Conservation (phyloP, 2,797 vertebrate species). For the Lepus oiostolus region DNA sequence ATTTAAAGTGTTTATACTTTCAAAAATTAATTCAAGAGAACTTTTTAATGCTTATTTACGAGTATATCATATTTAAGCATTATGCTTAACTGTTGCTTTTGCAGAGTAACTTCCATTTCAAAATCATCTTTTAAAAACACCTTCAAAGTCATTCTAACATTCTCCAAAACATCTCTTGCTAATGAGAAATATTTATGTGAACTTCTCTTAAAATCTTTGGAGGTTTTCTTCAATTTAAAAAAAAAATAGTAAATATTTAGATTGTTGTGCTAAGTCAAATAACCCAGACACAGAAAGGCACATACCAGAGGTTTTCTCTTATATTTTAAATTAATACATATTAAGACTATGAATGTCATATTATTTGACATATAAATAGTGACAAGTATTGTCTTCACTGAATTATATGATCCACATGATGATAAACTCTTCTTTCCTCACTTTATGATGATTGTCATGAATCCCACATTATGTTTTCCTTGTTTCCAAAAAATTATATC, state of each 20-base stretch:
- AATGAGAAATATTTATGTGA: neutral
- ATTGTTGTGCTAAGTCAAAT: too few relatives aligned
- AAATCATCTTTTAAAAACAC: neutral
- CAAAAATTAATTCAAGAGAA: neutral
- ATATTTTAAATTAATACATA: too few relatives aligned
- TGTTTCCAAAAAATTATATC: too few relatives aligned
- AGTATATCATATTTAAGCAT: neutral
- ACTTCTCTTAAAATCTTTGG: neutral
- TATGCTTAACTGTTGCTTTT: neutral
- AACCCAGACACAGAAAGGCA: too few relatives aligned
- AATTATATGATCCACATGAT: too few relatives aligned
- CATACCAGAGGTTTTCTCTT: too few relatives aligned
- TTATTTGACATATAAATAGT: too few relatives aligned
- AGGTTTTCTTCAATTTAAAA: neutral
- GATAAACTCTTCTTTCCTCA: too few relatives aligned
- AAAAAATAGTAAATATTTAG: neutral
- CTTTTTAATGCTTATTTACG: neutral
- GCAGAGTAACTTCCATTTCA: neutral
- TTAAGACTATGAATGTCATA: too few relatives aligned
- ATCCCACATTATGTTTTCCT: too few relatives aligned
- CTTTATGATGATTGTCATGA: too few relatives aligned
- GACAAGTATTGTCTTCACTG: too few relatives aligned
- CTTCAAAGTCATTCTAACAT: neutral
- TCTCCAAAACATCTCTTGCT: neutral
- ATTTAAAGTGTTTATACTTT: neutral